These are phyloP conservation scores for Brachymystax lenok DNA, from an alignment of 2,797 vertebrate species.

Conservation along the genomic window DNA sequence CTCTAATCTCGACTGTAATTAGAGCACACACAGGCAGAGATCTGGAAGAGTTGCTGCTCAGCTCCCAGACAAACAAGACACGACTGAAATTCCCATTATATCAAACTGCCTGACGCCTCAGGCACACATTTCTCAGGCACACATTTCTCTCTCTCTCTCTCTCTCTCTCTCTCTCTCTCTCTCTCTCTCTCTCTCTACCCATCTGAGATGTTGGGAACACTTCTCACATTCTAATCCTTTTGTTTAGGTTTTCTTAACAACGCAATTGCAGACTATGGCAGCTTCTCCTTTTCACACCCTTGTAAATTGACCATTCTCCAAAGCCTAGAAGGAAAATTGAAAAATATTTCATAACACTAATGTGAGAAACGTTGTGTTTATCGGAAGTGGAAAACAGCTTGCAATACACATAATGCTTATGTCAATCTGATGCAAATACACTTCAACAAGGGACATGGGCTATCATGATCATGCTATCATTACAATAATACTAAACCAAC, in stretches of 20 bases:
- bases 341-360: slow-evolving; percentile 49
- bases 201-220: slow-evolving; percentile 58
- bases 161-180: no score
- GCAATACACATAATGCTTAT: slow-evolving; percentile 27
- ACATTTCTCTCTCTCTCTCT: slow-evolving; percentile 23
- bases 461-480: slow-evolving; percentile 33
- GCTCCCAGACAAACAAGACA: slow-evolving; percentile 79
- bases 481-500: slow-evolving; percentile 39
- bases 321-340: slow-evolving; percentile 55
- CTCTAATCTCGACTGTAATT: no score
- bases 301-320: slow-evolving; percentile 30
- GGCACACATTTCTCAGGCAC: no score
- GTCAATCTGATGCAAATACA: slow-evolving; percentile 39
- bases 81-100: slow-evolving; percentile 76
- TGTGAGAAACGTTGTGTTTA: slow-evolving; percentile 44
- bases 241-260: slow-evolving; percentile 63
- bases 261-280: slow-evolving; percentile 55
- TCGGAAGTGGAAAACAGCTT: slow-evolving; percentile 38
- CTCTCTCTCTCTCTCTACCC: slow-evolving; percentile 1
- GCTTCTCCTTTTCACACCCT: slow-evolving; percentile 51
- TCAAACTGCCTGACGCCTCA: slow-evolving; percentile 68
- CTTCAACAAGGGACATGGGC: slow-evolving; percentile 25
- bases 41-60: slow-evolving; percentile 67
- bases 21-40: slow-evolving; percentile 82
- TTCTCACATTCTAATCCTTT: slow-evolving; percentile 73